A percentile compares a stretch with the other conserved stretches of the same genome.
Conservation (phyloP, 2,888 invertebrate species). For the Drosophila infuscata region DNA sequence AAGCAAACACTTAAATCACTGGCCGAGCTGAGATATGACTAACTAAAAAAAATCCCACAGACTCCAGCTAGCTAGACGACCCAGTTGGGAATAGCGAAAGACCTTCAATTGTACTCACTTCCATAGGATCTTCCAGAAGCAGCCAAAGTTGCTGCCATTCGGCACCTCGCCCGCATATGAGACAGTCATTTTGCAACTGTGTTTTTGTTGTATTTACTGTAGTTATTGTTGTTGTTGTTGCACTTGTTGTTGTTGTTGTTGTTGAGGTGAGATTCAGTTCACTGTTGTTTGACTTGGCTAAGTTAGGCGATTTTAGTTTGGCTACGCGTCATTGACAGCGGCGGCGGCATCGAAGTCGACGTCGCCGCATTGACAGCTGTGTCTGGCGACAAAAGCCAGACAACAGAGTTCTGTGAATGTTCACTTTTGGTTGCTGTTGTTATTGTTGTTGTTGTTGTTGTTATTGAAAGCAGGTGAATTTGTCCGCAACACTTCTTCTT, state of each 20-base stretch:
- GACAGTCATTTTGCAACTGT: slow-evolving; percentile 89
- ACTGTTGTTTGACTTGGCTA: slow-evolving; percentile 43
- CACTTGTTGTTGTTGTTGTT: slow-evolving; percentile 18
- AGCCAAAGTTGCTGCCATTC: slow-evolving; percentile 96
- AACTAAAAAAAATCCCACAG: slow-evolving; percentile 28
- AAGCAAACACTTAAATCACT: slow-evolving; percentile 46
- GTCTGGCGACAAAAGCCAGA: slow-evolving; percentile 10
- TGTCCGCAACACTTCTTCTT: slow-evolving; percentile 40
- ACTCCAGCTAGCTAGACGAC: slow-evolving; percentile 1
- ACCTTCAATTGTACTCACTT: slow-evolving; percentile 88
- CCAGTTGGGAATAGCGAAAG: slow-evolving; percentile 9
- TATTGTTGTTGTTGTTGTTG: slow-evolving; percentile 3
- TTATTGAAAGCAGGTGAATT: slow-evolving; percentile 46
- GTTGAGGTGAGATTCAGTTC: slow-evolving; percentile 14
- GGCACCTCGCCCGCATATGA: slow-evolving; percentile 96
- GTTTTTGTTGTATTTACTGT: slow-evolving; percentile 7
- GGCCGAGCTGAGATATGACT: slow-evolving; percentile 24
- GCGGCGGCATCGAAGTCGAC: slow-evolving; percentile 47
- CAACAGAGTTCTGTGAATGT: slow-evolving; percentile 3
- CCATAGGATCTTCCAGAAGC: slow-evolving; percentile 95
- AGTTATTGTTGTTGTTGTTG: slow-evolving; percentile 9
- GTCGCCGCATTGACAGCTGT: slow-evolving; percentile 54
- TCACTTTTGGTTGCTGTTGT: not conserved
- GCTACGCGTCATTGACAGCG: slow-evolving; percentile 66
- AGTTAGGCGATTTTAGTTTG: slow-evolving; percentile 56